A percentile compares a stretch with the other conserved stretches of the same genome.
These are phyloP conservation scores for Rhagoletis zephyria DNA, from an alignment of 1,140 invertebrate species.

Conservation along the genomic window DNA sequence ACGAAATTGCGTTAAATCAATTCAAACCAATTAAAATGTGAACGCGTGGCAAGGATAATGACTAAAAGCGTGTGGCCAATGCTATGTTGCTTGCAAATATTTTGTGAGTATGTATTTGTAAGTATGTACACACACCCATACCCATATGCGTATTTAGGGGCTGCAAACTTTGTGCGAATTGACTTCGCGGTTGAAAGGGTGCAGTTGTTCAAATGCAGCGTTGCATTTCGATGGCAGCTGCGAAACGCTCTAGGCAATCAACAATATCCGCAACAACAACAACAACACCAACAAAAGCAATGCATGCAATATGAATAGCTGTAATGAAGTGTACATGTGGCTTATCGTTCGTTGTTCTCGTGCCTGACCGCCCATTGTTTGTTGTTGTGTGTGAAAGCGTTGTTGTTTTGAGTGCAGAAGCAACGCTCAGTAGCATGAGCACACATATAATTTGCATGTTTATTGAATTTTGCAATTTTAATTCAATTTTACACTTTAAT, in stretches of 20 bases:
- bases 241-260: background rate
- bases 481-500: slow-evolving; percentile 39
- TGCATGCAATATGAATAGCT: background rate
- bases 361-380: background rate
- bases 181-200: background rate
- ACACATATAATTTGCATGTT: slow-evolving; percentile 42
- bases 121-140: background rate
- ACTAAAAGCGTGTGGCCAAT: background rate
- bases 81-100: background rate
- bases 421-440: background rate
- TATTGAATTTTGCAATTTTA: slow-evolving; percentile 51
- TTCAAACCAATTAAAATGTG: slow-evolving; percentile 51
- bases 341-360: background rate
- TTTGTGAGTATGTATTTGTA: too few species aligned
- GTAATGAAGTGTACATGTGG: slow-evolving; percentile 37
- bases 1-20: slow-evolving; percentile 44
- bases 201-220: slow-evolving; percentile 2
- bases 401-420: background rate
- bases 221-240: slow-evolving; percentile 15
- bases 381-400: too few species aligned
- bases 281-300: background rate
- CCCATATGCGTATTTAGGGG: background rate
- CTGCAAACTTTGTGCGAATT: background rate
- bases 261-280: background rate
- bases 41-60: slow-evolving; percentile 37